A percentile compares a stretch with the other conserved stretches of the same genome.
These are phyloP conservation scores for Nothoprocta pentlandii DNA, from an alignment of 2,113 vertebrate genomes.

Conservation along the genomic window DNA sequence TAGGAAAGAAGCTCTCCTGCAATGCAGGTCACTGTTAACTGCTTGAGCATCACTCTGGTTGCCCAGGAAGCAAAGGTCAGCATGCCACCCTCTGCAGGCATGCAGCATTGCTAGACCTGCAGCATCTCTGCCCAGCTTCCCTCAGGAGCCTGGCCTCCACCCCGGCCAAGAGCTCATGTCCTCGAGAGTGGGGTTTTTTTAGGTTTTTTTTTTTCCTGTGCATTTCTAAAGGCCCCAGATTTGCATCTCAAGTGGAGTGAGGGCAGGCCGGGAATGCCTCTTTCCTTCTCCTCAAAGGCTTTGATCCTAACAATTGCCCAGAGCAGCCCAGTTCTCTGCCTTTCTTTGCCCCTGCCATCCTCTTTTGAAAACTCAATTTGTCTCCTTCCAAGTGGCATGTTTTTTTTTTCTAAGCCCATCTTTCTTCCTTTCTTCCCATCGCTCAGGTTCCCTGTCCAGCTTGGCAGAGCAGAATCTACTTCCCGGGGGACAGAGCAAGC, in stretches of 20 bases:
- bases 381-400: constrained; percentile 25
- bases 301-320: constrained; percentile 43
- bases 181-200: not conserved
- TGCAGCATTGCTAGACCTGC: not conserved
- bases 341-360: constrained; percentile 48
- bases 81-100: not conserved
- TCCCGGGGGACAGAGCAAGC: constrained; percentile 19
- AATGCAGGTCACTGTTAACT: not conserved
- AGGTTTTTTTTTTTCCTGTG: not conserved
- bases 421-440: constrained; percentile 49
- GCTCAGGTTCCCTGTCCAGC: constrained; percentile 8
- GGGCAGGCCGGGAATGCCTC: constrained; percentile 30
- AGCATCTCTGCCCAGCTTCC: not conserved
- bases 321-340: constrained; percentile 17
- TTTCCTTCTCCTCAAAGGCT: constrained; percentile 39
- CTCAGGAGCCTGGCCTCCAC: not conserved
- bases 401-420: constrained; percentile 37
- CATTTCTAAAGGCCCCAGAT: constrained; percentile 58
- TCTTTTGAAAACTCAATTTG: constrained; percentile 73
- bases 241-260: constrained; percentile 67
- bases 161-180: not conserved
- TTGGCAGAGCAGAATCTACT: not conserved
- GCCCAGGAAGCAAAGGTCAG: not conserved
- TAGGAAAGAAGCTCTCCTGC: not conserved
- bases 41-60: not conserved